Base-by-base conservation (phyloP, 2,113 vertebrate species). In the Poecilia latipinna region DNA sequence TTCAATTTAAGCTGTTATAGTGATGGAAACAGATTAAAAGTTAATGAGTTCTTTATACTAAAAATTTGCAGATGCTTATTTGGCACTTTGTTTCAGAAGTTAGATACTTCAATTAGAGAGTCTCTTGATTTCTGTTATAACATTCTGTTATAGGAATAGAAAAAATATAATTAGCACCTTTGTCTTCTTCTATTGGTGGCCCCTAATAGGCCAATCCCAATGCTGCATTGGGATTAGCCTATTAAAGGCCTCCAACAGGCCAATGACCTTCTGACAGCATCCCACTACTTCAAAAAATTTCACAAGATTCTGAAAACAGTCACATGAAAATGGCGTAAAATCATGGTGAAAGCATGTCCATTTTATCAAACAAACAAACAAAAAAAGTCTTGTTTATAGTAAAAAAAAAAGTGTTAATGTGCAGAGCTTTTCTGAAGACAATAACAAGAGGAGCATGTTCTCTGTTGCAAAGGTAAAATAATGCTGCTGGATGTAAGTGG, bases 401-500 rank as follows among this genome's bases (percentile, higher is more conserved):
- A 13, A 63, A 3, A 13, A 24, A 73, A 3, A 13, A 24, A 73
- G 33, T 28, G 63, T 68, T 84, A 39, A 78, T 48, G 72, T 61
- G 61, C 8, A 3, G n/a, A 79, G 42, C 57, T 81, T 77, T 72
- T 81, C 72, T 82, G 51, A 65, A 11, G 24, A 70, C 61, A 69
- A 8, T 78, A 70, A 77, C 77, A 44, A 68, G 65, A 82, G 72
- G 61, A n/a, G 26, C 70, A 69, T 28, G 65, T 60, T 69, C 77
- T 82, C 13, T 75, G 63, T 72, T 82, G 37, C 75, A 62, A 86
- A 84, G 70, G 78, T 82, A 74, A 77, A 81, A 81, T 72, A 31
- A 80, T 32, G 78, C 88, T 84, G 76, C 77, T 82, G 75, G 81
- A 61, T 28, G 51, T 65, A 66, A 69, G 74, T 80, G 84, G 80